Base-by-base conservation (phyloP, 2,888 invertebrate species). In the Rhorus exstirpatorius region DNA sequence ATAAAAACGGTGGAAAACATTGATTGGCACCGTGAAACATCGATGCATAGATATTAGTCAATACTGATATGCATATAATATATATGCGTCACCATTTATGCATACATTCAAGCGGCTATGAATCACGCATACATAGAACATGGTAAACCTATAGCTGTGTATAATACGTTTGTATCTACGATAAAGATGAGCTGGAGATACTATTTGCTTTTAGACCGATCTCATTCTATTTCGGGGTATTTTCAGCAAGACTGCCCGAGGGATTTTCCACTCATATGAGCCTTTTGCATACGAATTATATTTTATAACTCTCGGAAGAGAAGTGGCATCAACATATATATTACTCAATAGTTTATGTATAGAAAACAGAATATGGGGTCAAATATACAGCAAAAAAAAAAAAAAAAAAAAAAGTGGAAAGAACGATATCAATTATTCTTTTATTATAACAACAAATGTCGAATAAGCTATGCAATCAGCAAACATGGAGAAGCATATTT, bases 181-280 rank as follows among this genome's bases (percentile, higher is more conserved):
- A 72, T 68, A 61, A 24, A 67, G 35, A 67, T 41, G 63, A 17
- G 46, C 35, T 55, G 70, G 70, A 71, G 58, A 61, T 83, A 71
- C 46, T 53, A 75, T 83, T 79, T 79, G 79, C 67, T 79, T 79
- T 72, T 71, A 79, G 79, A 83, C 79, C 76, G 82, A 83, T 83
- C n/a, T n/a, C 76, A 71, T 79, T 71, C 38, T 55, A 65, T 75
- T 65, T 38, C 51, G 49, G 76, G 75, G 75, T 51, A 71, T 79
- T 78, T 72, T 63, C 51, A 72, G 55, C 65, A 19, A 55, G 65
- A 71, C 75, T 79, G 74, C 79, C 58, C 65, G 53, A 79, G 68
- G 74, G 68, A 75, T 75, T 61, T 67, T 65, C 60, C 38, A 65
- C 63, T 70, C 76, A 46, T 51, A 75, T 44, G 79, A 70, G 51